Percentiles rank a stretch among this genome's conserved stretches.
These are phyloP conservation scores for Pseudomyrmex flavicornis DNA, from an alignment of 1,140 invertebrate genomes.

Conservation along the genomic window DNA sequence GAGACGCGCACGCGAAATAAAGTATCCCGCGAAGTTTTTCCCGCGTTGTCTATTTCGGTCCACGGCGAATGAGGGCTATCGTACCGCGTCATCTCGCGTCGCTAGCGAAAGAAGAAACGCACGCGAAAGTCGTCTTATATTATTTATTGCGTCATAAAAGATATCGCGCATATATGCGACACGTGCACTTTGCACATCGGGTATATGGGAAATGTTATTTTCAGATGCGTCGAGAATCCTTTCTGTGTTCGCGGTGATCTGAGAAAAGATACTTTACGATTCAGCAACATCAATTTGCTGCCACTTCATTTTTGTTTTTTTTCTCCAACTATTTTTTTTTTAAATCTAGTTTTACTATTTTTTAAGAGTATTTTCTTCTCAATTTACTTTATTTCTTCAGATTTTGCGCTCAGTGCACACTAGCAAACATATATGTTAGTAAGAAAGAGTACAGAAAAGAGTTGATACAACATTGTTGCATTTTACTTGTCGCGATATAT, in stretches of 20 bases:
- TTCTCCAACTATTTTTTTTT: background rate
- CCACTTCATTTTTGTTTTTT: background rate
- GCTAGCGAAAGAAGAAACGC: slow-evolving; percentile 19
- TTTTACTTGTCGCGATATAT: too few relatives aligned
- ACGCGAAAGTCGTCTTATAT: slow-evolving; percentile 32
- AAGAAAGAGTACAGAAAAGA: too few relatives aligned
- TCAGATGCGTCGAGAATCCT: background rate
- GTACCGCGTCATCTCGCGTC: slow-evolving; percentile 24
- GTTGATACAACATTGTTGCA: too few relatives aligned
- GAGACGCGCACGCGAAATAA: background rate
- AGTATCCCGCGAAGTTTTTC: slow-evolving; percentile 45
- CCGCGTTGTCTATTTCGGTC: slow-evolving; percentile 43
- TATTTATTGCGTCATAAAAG: slow-evolving; percentile 54
- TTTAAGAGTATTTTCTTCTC: background rate
- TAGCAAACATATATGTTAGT: too few relatives aligned
- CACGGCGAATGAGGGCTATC: slow-evolving; percentile 15
- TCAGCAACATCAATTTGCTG: background rate
- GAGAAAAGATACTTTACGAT: background rate
- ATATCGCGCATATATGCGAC: slow-evolving; percentile 10
- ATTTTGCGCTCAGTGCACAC: too few relatives aligned
- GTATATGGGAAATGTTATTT: slow-evolving; percentile 23
- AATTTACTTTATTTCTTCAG: background rate
- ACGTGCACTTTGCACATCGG: background rate
- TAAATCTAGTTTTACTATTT: background rate
- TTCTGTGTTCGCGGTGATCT: background rate